Evolutionary conservation across 2,888 invertebrate species (phyloP).

Genomic region (Venusia cambrica): DNA sequence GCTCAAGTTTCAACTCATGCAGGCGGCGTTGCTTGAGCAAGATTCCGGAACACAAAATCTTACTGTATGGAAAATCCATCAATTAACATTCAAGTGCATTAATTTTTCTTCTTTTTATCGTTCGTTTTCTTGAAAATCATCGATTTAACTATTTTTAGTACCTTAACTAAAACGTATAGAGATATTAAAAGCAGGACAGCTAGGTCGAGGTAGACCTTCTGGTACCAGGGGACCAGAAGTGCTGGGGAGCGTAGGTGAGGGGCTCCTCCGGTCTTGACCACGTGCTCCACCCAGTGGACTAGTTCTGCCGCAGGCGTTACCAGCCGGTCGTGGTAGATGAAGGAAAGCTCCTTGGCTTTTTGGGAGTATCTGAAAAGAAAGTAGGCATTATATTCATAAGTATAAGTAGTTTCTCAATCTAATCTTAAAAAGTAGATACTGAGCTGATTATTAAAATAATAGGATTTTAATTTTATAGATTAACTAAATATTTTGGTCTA

Average conservation of each 20-base stretch:
- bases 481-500: too few species aligned
- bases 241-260: slow-evolving; percentile 46
- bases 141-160: slow-evolving; percentile 5
- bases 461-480: too few species aligned
- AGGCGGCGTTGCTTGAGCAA: too few species aligned
- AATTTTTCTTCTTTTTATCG: too few species aligned
- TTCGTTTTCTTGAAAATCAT: background rate
- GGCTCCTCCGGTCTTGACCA: slow-evolving; percentile 43
- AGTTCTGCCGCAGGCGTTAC: slow-evolving; percentile 39
- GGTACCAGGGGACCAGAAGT: slow-evolving; percentile 43
- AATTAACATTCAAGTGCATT: too few species aligned
- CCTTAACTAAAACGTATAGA: slow-evolving; percentile 12
- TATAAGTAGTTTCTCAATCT: too few species aligned
- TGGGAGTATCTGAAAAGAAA: slow-evolving; percentile 36
- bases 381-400: background rate
- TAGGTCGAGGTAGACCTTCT: slow-evolving; percentile 47
- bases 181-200: slow-evolving; percentile 6
- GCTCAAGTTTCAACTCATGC: too few species aligned
- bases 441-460: too few species aligned
- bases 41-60: too few species aligned
- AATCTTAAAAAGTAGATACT: too few species aligned
- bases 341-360: slow-evolving; percentile 39
- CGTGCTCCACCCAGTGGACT: slow-evolving; percentile 48
- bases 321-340: slow-evolving; percentile 45
- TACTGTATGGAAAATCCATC: too few species aligned